These are phyloP conservation scores for Tricholaema leucomelas DNA, from an alignment of 2,113 vertebrate species.

Conservation along the genomic window DNA sequence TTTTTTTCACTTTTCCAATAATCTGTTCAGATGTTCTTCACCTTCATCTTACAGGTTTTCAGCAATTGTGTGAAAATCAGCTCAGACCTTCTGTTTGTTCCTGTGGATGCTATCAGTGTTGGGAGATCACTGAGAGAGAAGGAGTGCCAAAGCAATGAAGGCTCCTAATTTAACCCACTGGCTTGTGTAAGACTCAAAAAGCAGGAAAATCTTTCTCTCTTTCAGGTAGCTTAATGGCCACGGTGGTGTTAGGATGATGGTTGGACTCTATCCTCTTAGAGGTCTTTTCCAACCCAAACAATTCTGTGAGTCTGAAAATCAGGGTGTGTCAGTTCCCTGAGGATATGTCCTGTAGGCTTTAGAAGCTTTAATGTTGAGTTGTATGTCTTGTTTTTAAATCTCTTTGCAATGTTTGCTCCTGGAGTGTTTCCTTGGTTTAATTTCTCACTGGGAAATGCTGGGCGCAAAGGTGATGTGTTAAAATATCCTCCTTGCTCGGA, in stretches of 20 bases:
- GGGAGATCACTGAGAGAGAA: not conserved
- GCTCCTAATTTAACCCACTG: not conserved
- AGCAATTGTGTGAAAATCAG: not conserved
- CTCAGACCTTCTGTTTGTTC: not conserved
- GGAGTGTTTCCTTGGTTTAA: not conserved
- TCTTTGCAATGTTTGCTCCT: not conserved
- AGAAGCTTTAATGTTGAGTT: not conserved
- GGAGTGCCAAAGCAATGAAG: not conserved
- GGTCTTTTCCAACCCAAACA: no score
- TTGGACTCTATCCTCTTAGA: no score
- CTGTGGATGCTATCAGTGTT: not conserved
- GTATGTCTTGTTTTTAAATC: not conserved
- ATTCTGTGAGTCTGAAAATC: not conserved
- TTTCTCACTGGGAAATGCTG: not conserved
- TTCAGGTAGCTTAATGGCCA: not conserved
- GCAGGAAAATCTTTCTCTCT: not conserved
- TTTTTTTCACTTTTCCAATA: not conserved
- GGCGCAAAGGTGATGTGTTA: not conserved
- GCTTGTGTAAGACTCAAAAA: not conserved
- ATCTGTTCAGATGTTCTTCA: conserved; percentile 27
- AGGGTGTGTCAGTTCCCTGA: not conserved
- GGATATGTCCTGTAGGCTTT: not conserved
- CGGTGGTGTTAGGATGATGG: no score
- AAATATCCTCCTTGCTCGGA: not conserved
- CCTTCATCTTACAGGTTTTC: conserved; percentile 27